These are phyloP conservation scores for Acanthosoma haemorrhoidale DNA, from an alignment of 2,888 invertebrate genomes.

Conservation along the genomic window DNA sequence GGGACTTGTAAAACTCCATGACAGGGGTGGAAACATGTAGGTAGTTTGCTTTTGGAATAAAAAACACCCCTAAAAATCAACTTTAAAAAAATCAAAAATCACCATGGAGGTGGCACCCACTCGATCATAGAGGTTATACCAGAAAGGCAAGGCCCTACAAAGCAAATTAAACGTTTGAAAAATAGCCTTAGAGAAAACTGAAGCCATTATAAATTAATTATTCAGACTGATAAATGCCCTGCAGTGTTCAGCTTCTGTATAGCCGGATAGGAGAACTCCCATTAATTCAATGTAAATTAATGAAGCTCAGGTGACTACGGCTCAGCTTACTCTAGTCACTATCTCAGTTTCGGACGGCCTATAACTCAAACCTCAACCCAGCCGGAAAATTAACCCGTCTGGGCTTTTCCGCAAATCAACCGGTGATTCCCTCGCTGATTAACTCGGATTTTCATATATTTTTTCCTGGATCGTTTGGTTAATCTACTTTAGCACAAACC, in stretches of 20 bases:
- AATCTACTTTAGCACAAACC: too few relatives aligned
- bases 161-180: neutral
- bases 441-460: too few relatives aligned
- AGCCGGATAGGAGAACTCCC: too few relatives aligned
- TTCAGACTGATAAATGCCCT: neutral
- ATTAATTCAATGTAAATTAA: slow-evolving; percentile 14
- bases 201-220: slow-evolving; percentile 10
- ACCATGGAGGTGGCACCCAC: neutral
- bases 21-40: too few relatives aligned
- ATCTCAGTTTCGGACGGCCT: too few relatives aligned
- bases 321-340: neutral
- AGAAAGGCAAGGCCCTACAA: neutral
- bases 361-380: neutral
- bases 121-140: neutral
- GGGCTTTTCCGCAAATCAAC: neutral
- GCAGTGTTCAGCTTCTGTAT: neutral
- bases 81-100: too few relatives aligned
- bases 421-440: too few relatives aligned
- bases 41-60: too few relatives aligned
- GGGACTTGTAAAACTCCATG: too few relatives aligned
- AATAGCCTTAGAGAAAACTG: neutral
- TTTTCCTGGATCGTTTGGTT: too few relatives aligned
- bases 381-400: neutral
- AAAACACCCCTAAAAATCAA: too few relatives aligned
- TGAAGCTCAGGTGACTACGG: neutral